Percentiles rank a stretch among this genome's conserved stretches.
phyloP scores from a whole-genome alignment of 2,113 vertebrate genomes.

The Isichthys henryi region DNA sequence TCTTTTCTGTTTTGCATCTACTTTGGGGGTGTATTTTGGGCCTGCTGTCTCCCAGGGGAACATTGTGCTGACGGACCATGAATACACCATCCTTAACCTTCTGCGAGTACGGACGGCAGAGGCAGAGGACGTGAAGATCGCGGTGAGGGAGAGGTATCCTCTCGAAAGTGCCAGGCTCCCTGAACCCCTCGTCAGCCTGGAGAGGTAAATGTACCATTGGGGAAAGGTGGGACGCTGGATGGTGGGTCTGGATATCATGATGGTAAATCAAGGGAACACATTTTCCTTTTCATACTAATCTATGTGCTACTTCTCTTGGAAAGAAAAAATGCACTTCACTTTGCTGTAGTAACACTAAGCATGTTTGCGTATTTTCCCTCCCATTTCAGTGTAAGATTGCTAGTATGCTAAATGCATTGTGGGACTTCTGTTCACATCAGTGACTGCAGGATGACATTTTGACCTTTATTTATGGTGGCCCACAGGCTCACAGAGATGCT shows the following conservation, averaged over 20 bases:
- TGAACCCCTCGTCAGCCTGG: conserved; percentile 68
- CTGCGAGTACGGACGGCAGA: conserved; percentile 84
- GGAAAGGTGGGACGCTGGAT: background rate
- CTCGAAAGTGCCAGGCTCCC: conserved; percentile 69
- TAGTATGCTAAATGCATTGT: background rate
- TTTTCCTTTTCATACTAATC: background rate
- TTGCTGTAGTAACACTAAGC: background rate
- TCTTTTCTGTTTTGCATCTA: background rate
- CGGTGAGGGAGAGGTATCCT: conserved; percentile 84
- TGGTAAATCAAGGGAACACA: background rate
- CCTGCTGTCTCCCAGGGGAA: conserved; percentile 70
- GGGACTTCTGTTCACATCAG: background rate
- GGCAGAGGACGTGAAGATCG: conserved; percentile 85
- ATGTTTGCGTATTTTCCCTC: background rate
- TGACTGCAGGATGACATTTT: background rate
- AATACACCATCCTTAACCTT: conserved; percentile 87
- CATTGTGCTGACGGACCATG: conserved; percentile 82
- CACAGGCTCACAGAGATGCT: conserved; percentile 79
- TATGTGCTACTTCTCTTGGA: background rate
- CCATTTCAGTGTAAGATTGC: background rate
- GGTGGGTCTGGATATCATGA: background rate
- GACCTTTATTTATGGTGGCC: background rate
- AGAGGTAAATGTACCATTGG: conserved; percentile 56
- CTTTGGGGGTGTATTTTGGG: background rate
- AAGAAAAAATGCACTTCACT: background rate